Evolutionary conservation across 2,113 vertebrate genomes (phyloP), one percentile per base, ranked within the genome.

Genomic region (Ammodytes marinus): DNA sequence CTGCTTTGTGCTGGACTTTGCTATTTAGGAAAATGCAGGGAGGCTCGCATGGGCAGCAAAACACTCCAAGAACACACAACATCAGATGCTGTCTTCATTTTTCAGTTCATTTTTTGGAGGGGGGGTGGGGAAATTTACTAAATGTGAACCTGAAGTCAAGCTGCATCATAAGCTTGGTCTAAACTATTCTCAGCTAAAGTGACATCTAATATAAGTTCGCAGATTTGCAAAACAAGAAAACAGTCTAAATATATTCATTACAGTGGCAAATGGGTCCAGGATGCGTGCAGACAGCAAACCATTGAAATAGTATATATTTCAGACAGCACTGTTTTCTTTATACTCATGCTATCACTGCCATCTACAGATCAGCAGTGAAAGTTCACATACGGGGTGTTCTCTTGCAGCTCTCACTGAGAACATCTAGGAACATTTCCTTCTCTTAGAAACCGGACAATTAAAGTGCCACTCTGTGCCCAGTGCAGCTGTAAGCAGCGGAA

Each of bases 261-360:
- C 39, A 43, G 10, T n/a, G 63, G 47, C 14, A 74, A 50, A 81
- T 55, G 39, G 14, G 15, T 73, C 57, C 43, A 49, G 43, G 60
- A 15, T 84, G 61, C 54, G 49, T 0, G 27, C 58, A 75, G 49
- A 69, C 27, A 55, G 49, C 35, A 60, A 70, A 64, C 27, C 72
- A 76, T 80, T 58, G 54, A 84, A 81, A 88, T 64, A 66, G 57
- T 47, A 50, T 52, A 0, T 47, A 15, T 76, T 69, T 82, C 35
- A 80, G 76, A 35, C 37, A 60, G 37, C 39, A 8, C 81, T 67
- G 79, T 76, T 80, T 27, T 79, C 87, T 90, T 85, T 78, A 89
- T 87, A 83, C 74, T 87, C 83, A 91, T 86, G 88, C 89, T 91
- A 91, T 94, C 93, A 95, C 94, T 95, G 95, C 95, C 95, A 95